These are phyloP conservation scores for Drosophila varians DNA, from an alignment of 1,140 invertebrate species.

Conservation along the genomic window DNA sequence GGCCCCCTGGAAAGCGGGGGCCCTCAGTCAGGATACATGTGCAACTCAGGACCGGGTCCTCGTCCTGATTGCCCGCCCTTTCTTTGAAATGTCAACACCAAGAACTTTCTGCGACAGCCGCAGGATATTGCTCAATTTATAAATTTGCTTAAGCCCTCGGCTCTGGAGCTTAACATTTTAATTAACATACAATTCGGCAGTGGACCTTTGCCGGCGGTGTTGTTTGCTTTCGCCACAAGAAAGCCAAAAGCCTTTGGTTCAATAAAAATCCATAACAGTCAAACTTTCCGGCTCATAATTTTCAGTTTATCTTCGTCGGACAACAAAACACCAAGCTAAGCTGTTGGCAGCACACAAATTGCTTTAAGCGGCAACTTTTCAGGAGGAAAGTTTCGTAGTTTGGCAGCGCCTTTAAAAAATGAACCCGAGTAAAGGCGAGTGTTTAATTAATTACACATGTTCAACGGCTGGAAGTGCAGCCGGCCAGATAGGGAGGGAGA, in stretches of 20 bases:
- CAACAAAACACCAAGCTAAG: slow-evolving; percentile 1
- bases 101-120: slow-evolving; percentile 43
- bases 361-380: slow-evolving; percentile 46
- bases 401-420: neutral
- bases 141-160: slow-evolving; percentile 36
- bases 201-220: neutral
- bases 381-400: slow-evolving; percentile 17
- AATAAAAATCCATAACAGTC: slow-evolving; percentile 63
- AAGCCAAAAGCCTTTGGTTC: slow-evolving; percentile 43
- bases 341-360: slow-evolving; percentile 11
- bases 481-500: neutral
- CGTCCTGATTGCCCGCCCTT: neutral
- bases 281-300: slow-evolving; percentile 53
- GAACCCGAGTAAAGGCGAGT: slow-evolving; percentile 6
- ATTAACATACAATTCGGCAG: slow-evolving; percentile 44
- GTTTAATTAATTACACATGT: slow-evolving; percentile 69
- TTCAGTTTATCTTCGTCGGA: slow-evolving; percentile 50
- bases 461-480: slow-evolving; percentile 6
- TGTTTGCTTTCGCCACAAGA: slow-evolving; percentile 35
- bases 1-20: slow-evolving; percentile 27
- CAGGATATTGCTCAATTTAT: slow-evolving; percentile 52
- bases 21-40: slow-evolving; percentile 29
- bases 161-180: slow-evolving; percentile 49
- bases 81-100: slow-evolving; percentile 26
- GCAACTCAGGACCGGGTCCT: neutral